phyloP scores from a whole-genome alignment of 2,797 vertebrate species.

The Gymnocypris eckloni region DNA sequence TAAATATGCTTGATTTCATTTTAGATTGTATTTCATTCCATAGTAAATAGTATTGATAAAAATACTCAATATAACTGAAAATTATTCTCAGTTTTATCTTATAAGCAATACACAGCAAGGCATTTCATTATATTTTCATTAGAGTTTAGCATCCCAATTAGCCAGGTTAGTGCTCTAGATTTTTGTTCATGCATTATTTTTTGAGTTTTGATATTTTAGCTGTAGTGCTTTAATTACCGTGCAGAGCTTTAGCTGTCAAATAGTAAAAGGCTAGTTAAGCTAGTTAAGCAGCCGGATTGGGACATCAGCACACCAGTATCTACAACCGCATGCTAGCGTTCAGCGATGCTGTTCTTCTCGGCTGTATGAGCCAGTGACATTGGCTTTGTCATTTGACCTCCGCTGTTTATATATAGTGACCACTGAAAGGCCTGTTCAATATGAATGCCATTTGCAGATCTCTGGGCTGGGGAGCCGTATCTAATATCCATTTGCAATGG shows the following conservation, averaged over 20 bases:
- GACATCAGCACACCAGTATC: neutral
- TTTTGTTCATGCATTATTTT: neutral
- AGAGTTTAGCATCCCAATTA: neutral
- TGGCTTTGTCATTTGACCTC: slow-evolving; percentile 31
- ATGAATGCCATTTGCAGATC: slow-evolving; percentile 42
- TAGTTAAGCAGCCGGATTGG: neutral
- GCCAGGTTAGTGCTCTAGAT: neutral
- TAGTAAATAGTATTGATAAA: too few relatives aligned
- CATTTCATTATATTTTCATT: neutral
- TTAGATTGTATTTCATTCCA: too few relatives aligned
- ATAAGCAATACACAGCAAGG: neutral
- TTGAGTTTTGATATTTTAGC: neutral
- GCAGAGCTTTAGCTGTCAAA: neutral
- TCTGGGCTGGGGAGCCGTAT: slow-evolving; percentile 30
- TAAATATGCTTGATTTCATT: neutral
- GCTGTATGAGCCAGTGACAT: slow-evolving; percentile 19
- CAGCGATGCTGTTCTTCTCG: neutral
- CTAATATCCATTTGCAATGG: slow-evolving; percentile 55
- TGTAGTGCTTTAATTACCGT: neutral
- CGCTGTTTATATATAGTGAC: slow-evolving; percentile 39
- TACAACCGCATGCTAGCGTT: neutral
- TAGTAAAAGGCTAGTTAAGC: neutral
- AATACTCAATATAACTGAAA: too few relatives aligned
- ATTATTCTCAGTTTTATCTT: neutral
- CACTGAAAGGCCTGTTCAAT: slow-evolving; percentile 33